Conservation (phyloP, 37 sponge, comb jelly and placozoan genomes). For the Spongilla lacustris region DNA sequence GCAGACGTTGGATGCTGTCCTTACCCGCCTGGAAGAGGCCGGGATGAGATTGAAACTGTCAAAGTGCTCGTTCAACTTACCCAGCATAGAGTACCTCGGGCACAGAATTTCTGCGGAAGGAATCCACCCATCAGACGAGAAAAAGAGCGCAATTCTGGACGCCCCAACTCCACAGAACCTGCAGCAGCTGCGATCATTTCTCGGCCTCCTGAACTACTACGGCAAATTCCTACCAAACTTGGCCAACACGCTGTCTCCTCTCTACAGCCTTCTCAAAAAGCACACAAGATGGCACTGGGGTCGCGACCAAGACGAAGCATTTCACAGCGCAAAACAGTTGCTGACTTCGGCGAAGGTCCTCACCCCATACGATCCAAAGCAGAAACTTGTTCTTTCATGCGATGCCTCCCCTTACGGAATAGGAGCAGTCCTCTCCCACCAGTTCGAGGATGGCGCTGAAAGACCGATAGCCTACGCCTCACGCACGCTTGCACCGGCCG, state of each 20-base stretch:
- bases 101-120: background rate
- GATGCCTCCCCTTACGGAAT: conserved; percentile 41
- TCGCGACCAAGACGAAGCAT: background rate
- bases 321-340: background rate
- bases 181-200: conserved; percentile 6
- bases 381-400: conserved; percentile 10
- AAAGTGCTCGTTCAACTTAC: conserved; percentile 8
- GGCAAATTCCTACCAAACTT: conserved; percentile 17
- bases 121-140: conserved; percentile 8
- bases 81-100: conserved; percentile 11
- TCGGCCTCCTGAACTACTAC: conserved; percentile 24
- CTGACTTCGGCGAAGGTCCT: conserved; percentile 5
- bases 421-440: conserved; percentile 36
- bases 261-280: conserved; percentile 3
- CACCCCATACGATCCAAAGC: conserved; percentile 9
- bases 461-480: conserved; percentile 5
- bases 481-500: conserved; percentile 5
- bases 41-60: background rate
- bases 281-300: background rate
- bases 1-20: background rate
- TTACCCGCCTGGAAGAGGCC: background rate
- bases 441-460: conserved; percentile 3
- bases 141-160: background rate
- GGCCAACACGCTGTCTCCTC: background rate
- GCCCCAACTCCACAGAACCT: conserved; percentile 18